Evolutionary conservation across 2,113 vertebrate species (phyloP).

Genomic region (Lampris incognitus): DNA sequence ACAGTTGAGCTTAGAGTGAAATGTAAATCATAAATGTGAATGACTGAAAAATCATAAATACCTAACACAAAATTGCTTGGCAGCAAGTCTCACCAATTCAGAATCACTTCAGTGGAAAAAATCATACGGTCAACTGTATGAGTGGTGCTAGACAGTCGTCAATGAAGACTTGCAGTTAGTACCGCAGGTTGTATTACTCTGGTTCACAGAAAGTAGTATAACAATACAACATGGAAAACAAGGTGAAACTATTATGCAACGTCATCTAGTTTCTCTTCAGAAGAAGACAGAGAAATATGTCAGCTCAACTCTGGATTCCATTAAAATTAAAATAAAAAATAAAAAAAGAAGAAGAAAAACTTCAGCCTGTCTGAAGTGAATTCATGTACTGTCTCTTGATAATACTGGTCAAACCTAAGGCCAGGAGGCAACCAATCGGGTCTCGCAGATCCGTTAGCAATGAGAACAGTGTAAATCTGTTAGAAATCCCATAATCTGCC

Average conservation of each 20-base stretch:
- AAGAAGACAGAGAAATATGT: not conserved
- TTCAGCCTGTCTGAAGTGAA: conserved; percentile 29
- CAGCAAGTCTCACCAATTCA: conserved; percentile 10
- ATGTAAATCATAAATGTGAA: conserved; percentile 16
- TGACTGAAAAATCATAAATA: not conserved
- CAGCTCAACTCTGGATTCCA: not conserved
- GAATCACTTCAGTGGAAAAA: not conserved
- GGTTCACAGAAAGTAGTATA: not conserved
- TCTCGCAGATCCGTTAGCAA: conserved; percentile 43
- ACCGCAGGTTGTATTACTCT: not conserved
- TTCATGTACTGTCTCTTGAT: conserved; percentile 12
- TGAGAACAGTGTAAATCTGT: conserved; percentile 60
- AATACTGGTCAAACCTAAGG: conserved; percentile 1
- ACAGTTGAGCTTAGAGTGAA: not conserved
- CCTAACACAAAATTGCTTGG: not conserved
- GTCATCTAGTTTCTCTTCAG: not conserved
- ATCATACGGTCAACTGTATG: not conserved
- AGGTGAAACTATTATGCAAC: not conserved
- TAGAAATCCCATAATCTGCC: conserved; percentile 69
- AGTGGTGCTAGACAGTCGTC: not conserved
- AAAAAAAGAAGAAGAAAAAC: not conserved
- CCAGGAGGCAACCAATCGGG: conserved; percentile 32
- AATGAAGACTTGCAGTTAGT: not conserved
- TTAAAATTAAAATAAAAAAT: too few relatives aligned
- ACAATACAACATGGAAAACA: not conserved